Evolutionary conservation across 2,113 vertebrate genomes (phyloP).

Genomic region (Phyllostomus hastatus): DNA sequence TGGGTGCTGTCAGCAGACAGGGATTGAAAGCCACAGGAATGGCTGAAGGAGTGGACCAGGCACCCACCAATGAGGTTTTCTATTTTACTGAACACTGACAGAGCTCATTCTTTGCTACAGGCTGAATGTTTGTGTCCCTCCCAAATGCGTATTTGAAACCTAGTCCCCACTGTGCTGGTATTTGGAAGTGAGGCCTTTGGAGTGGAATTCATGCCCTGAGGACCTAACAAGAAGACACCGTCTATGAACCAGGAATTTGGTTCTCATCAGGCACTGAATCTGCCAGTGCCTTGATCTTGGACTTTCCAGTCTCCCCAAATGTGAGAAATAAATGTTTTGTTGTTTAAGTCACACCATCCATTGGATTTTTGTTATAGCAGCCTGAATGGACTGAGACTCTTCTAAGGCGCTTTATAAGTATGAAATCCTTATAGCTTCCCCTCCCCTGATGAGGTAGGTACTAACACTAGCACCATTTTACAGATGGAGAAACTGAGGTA

Average conservation of each 20-base stretch:
- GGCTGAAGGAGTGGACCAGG: background rate
- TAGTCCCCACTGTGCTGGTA: background rate
- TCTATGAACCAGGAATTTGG: background rate
- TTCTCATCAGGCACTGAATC: background rate
- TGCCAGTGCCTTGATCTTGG: background rate
- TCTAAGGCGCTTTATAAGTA: background rate
- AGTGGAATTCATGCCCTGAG: background rate
- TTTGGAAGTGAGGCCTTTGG: background rate
- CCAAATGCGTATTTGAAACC: background rate
- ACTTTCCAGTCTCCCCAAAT: background rate
- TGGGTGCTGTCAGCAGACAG: background rate
- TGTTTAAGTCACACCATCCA: background rate
- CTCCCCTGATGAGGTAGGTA: too few species aligned
- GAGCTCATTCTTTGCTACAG: background rate
- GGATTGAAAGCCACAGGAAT: background rate
- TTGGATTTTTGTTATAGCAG: background rate
- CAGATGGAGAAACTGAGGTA: background rate
- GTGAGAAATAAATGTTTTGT: background rate
- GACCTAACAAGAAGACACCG: accelerated
- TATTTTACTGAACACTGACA: background rate
- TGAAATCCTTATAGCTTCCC: background rate
- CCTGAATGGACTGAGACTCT: background rate
- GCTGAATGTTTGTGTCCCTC: background rate
- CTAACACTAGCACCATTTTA: background rate
- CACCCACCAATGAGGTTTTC: background rate